Conservation (phyloP, 1,140 invertebrate genomes). For the Trichoplusia ni region DNA sequence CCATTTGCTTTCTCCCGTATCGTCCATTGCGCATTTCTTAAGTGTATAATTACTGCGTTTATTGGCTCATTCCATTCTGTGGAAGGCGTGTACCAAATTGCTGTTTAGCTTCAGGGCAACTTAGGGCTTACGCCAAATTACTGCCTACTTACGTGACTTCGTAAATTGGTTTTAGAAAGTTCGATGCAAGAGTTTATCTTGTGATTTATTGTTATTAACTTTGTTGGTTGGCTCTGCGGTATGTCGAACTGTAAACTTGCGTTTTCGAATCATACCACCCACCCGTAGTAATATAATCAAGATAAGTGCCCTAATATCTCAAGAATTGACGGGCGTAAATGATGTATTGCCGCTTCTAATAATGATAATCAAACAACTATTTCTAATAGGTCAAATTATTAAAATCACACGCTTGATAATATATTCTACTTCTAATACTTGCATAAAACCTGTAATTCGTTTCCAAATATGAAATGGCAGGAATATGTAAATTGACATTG, state of each 20-base stretch:
- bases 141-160: slow-evolving; percentile 30
- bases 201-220: slow-evolving; percentile 27
- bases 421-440: slow-evolving; percentile 32
- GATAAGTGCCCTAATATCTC: not conserved
- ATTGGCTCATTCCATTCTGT: slow-evolving; percentile 35
- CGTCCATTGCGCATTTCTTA: slow-evolving; percentile 38
- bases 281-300: not conserved
- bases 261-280: slow-evolving; percentile 10
- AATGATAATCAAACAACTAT: too few relatives aligned
- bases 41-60: slow-evolving; percentile 50
- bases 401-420: not conserved
- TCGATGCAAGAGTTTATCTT: slow-evolving; percentile 18
- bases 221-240: not conserved
- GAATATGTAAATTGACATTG: slow-evolving; percentile 47
- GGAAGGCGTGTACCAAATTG: slow-evolving; percentile 34
- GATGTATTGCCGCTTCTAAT: too few relatives aligned
- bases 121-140: slow-evolving; percentile 43
- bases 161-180: slow-evolving; percentile 30
- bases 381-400: not conserved
- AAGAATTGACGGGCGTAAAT: not conserved
- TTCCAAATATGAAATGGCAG: slow-evolving; percentile 38
- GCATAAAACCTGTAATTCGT: slow-evolving; percentile 27
- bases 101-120: slow-evolving; percentile 41
- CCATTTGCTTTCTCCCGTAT: slow-evolving; percentile 41
- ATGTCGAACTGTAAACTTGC: slow-evolving; percentile 5